These are phyloP conservation scores for Eumeta japonica DNA, from an alignment of 1,140 invertebrate species.

Conservation along the genomic window DNA sequence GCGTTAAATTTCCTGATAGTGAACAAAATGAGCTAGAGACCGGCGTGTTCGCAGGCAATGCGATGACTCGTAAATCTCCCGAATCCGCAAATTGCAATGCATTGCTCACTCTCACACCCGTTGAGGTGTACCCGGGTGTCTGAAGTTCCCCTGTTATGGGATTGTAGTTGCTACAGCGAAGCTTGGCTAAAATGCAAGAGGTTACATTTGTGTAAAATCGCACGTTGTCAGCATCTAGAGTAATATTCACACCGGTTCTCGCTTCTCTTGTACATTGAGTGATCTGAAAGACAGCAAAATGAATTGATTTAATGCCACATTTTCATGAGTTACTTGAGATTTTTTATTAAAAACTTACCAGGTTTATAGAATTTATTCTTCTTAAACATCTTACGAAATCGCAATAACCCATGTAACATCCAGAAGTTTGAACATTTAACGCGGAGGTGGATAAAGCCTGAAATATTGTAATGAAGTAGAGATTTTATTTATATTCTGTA, in stretches of 20 bases:
- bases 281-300: constrained; percentile 38
- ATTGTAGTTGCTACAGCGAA: constrained; percentile 57
- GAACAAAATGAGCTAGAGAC: constrained; percentile 42
- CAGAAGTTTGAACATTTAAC: constrained; percentile 43
- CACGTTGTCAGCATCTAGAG: constrained; percentile 51
- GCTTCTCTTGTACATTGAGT: constrained; percentile 54
- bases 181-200: constrained; percentile 57
- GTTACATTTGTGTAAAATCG: constrained; percentile 59
- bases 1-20: constrained; percentile 34
- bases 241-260: constrained; percentile 46
- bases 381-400: constrained; percentile 59
- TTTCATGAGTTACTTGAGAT: background rate
- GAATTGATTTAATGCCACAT: background rate
- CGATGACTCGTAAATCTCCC: constrained; percentile 54
- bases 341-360: constrained; percentile 47
- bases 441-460: constrained; percentile 46
- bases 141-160: constrained; percentile 61
- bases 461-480: constrained; percentile 10
- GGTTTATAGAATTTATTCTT: constrained; percentile 55
- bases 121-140: constrained; percentile 40
- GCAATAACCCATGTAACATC: constrained; percentile 58
- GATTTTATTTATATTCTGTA: background rate
- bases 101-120: constrained; percentile 40
- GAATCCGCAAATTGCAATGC: constrained; percentile 55
- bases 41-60: constrained; percentile 44